Evolutionary conservation across 2,888 invertebrate species (phyloP), one percentile per base, ranked within the genome.

Genomic region (Magallana nippona): DNA sequence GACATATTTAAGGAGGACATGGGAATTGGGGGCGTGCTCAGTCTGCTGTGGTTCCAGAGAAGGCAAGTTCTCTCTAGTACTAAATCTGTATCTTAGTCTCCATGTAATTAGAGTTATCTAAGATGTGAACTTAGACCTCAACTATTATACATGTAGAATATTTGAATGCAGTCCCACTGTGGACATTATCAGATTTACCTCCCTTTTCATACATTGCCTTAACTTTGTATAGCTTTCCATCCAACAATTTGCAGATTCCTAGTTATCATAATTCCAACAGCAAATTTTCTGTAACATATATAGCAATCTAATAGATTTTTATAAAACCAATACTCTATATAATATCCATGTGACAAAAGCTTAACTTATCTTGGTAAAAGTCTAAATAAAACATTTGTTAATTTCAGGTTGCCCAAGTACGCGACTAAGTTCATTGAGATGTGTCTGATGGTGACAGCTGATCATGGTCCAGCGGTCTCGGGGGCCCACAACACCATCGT

Each of bases 401-500:
- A 77, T 84, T 83, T 10, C 89, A 98, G 98, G 93, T 95, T 99
- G 82, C 99, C 99, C 0, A 96, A 97, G 1, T 98, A 98, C 95
- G 98, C 98, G 78, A 97, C 97, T 95, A 98, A 98, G 95, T 99
- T 99, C 96, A 97, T 99, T 93, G 99, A 99, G 95, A 98, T 99
- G 97, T 98, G 98, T 92, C 95, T 99, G 87, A 99, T 99, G 96
- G 97, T 99, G 87, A 99, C 99, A 0, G 94, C 94, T 71, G 99
- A 99, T 88, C 99, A 99, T 94, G 99, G 99, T 1, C 99, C 99
- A 0, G 99, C 99, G 0, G 99, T 99, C 0, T 98, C 98, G 0
- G 99, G 99, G 0, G 99, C 99, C 0, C 99, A 99, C 95, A 99
- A 99, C 95, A 99, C 99, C 19, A 99, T 99, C 94, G 99, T 99